These are phyloP conservation scores for Notolabrus celidotus DNA, from an alignment of 2,797 vertebrate species.

Conservation along the genomic window DNA sequence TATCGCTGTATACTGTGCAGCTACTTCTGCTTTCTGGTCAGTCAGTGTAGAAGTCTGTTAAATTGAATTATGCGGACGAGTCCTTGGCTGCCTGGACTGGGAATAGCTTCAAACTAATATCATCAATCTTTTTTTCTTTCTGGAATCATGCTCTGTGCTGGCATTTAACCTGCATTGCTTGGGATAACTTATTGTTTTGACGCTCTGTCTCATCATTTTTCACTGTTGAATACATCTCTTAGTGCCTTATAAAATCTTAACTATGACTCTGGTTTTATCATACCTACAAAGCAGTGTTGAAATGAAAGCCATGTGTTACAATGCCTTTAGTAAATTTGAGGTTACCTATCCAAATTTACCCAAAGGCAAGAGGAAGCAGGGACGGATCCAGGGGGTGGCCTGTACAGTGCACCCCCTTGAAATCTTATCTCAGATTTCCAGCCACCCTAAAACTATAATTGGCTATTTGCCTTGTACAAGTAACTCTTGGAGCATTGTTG, in stretches of 20 bases:
- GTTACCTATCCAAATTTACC: constrained; percentile 35
- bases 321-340: too few species aligned
- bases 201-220: constrained; percentile 34
- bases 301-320: not conserved
- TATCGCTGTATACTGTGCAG: constrained; percentile 1
- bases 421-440: too few species aligned
- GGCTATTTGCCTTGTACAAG: too few species aligned
- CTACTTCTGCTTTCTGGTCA: constrained; percentile 73
- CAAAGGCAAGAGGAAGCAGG: constrained; percentile 51
- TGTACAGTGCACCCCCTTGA: too few species aligned
- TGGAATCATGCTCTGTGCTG: constrained; percentile 48
- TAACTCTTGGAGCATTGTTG: too few species aligned
- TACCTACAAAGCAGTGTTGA: constrained; percentile 11
- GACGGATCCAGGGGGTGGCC: too few species aligned
- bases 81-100: constrained; percentile 16
- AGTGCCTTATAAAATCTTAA: constrained; percentile 41
- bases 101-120: constrained; percentile 52
- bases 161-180: constrained; percentile 70
- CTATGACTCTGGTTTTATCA: constrained; percentile 1
- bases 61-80: constrained; percentile 24
- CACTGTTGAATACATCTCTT: constrained; percentile 50
- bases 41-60: constrained; percentile 52
- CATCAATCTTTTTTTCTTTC: constrained; percentile 40
- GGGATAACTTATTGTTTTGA: constrained; percentile 23
- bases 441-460: too few species aligned